phyloP scores from a whole-genome alignment of 2,888 invertebrate genomes.

The Temnothorax unifasciatus region DNA sequence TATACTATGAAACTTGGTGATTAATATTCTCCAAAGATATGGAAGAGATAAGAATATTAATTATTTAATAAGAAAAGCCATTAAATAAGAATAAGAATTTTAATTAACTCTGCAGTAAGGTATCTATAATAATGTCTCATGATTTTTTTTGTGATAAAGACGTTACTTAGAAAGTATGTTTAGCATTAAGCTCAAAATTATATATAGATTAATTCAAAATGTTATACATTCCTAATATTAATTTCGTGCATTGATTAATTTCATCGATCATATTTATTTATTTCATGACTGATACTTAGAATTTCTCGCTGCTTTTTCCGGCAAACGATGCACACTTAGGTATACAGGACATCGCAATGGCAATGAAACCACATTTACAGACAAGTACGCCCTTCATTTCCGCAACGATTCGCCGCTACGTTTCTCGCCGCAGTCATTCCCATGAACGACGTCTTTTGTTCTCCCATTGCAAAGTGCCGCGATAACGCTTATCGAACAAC shows the following conservation, averaged over 20 bases:
- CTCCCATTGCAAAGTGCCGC: slow-evolving; percentile 24
- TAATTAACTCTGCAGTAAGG: not conserved
- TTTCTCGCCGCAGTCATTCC: slow-evolving; percentile 36
- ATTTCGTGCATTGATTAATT: not conserved
- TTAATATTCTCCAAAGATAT: slow-evolving; percentile 29
- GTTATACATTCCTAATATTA: not conserved
- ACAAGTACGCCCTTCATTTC: slow-evolving; percentile 45
- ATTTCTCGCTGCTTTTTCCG: not conserved
- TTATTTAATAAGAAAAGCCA: slow-evolving; percentile 4
- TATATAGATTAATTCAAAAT: not conserved
- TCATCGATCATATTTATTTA: not conserved
- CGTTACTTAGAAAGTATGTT: not conserved
- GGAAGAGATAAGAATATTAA: not conserved
- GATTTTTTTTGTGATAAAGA: not conserved
- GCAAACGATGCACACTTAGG: not conserved
- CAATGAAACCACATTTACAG: slow-evolving; percentile 14
- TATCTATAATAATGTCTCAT: not conserved
- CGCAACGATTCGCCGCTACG: slow-evolving; percentile 37
- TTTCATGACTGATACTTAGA: not conserved
- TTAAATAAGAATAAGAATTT: not conserved
- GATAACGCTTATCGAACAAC: slow-evolving; percentile 50
- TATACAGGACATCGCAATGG: not conserved
- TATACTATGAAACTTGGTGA: not conserved
- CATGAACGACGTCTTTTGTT: slow-evolving; percentile 45
- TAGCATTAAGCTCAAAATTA: not conserved